Percentiles rank a stretch among this genome's conserved stretches.
Evolutionary conservation across 2,113 vertebrate species (phyloP).

Genomic region (Narcine bancroftii): DNA sequence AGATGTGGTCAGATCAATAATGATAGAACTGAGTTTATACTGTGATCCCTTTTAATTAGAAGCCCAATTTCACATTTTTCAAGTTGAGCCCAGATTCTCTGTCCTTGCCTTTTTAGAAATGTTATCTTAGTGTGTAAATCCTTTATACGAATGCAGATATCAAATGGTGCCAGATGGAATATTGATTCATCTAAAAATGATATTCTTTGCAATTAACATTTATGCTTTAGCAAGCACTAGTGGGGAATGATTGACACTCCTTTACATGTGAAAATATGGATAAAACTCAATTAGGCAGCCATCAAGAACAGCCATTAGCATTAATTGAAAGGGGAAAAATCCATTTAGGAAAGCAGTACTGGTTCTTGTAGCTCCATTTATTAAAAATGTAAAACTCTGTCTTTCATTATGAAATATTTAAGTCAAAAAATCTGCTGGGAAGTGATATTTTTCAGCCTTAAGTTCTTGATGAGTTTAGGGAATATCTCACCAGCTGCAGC

Average conservation of each 20-base stretch:
- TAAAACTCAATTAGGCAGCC: conserved; percentile 24
- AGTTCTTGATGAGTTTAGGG: conserved; percentile 9
- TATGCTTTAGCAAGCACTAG: neutral
- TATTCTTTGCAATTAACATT: conserved; percentile 29
- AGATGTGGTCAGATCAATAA: neutral
- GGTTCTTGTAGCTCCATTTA: neutral
- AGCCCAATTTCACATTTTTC: neutral
- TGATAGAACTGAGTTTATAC: neutral
- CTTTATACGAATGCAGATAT: neutral
- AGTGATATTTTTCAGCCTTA: conserved; percentile 17
- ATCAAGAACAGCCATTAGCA: conserved; percentile 14
- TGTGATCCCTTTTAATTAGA: neutral
- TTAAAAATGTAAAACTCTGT: conserved; percentile 13
- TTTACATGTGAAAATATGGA: neutral
- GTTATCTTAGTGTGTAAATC: neutral
- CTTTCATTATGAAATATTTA: conserved; percentile 1
- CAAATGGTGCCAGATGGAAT: conserved; percentile 25
- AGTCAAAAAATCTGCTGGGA: conserved; percentile 26
- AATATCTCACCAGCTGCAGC: conserved; percentile 31
- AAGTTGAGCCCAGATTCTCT: neutral
- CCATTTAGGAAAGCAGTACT: neutral
- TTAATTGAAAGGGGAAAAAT: conserved; percentile 27
- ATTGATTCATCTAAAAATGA: conserved; percentile 27
- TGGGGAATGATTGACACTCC: neutral
- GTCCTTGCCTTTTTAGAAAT: neutral